Evolutionary conservation across 2,797 vertebrate species (phyloP).

Genomic region (Mormyrus hasselquistii): DNA sequence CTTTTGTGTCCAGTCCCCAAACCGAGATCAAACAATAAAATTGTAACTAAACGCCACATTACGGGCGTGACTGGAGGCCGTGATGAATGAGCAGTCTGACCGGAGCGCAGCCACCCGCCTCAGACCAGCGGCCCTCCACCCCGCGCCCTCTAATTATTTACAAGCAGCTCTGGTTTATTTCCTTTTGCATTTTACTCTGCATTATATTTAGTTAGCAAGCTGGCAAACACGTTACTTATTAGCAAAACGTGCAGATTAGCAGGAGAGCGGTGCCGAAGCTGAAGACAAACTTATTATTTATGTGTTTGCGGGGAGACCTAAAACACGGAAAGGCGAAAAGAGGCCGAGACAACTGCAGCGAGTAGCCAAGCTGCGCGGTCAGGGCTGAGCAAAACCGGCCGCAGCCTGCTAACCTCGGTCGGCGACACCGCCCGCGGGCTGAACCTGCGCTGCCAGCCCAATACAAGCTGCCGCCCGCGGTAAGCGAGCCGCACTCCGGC

Average conservation of each 20-base stretch:
- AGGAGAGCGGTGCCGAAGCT: background rate
- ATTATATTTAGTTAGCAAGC: background rate
- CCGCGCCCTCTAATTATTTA: background rate
- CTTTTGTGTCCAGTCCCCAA: background rate
- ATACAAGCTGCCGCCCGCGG: background rate
- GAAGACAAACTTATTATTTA: background rate
- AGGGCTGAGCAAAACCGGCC: background rate
- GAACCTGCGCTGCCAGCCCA: background rate
- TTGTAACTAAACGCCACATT: background rate
- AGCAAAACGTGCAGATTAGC: background rate
- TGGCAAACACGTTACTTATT: background rate
- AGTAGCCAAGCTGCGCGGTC: background rate
- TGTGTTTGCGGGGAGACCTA: background rate
- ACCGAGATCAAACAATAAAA: conserved; percentile 11
- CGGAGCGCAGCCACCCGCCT: background rate
- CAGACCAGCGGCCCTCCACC: background rate
- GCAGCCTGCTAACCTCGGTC: background rate
- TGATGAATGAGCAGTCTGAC: background rate
- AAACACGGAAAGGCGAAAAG: background rate
- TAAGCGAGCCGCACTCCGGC: background rate
- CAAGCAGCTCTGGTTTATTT: background rate
- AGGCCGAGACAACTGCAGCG: background rate
- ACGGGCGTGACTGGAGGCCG: background rate
- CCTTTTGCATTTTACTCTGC: background rate
- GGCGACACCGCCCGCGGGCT: background rate